Conservation (phyloP, 1,140 invertebrate species). For the Drosophila aff. region DNA sequence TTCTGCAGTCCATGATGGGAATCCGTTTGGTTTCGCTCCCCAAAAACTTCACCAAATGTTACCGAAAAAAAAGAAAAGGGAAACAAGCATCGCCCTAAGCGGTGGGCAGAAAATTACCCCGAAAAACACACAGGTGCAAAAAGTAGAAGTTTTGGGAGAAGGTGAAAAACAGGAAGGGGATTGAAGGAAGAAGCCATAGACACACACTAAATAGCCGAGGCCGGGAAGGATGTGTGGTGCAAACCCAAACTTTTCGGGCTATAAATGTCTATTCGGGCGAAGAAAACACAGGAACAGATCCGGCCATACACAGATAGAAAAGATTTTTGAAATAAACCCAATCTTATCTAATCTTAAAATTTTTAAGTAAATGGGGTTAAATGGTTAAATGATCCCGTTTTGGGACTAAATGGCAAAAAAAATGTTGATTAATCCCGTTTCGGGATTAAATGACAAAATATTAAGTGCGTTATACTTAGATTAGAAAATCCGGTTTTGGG, state of each 20-base stretch:
- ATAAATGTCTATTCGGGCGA: conserved; percentile 74
- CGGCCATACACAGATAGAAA: too few relatives aligned
- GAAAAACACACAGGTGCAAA: conserved; percentile 45
- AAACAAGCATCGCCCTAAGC: conserved; percentile 37
- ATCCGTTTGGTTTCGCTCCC: conserved; percentile 33
- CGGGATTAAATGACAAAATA: too few relatives aligned
- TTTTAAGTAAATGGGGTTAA: too few relatives aligned
- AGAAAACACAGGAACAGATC: conserved; percentile 36
- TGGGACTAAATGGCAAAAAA: too few relatives aligned
- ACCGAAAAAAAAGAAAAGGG: conserved; percentile 10
- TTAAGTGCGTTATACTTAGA: too few relatives aligned
- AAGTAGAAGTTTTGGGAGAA: conserved; percentile 5
- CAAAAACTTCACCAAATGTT: conserved; percentile 27
- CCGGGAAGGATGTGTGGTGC: conserved; percentile 39
- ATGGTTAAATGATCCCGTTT: too few relatives aligned
- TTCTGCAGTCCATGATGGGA: conserved; percentile 51
- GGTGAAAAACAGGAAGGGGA: conserved; percentile 1
- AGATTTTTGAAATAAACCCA: too few relatives aligned
- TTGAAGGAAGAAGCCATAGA: conserved; percentile 34
- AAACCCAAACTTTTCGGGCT: conserved; percentile 72
- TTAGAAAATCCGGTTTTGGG: too few relatives aligned
- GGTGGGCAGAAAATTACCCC: conserved; percentile 46
- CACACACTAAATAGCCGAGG: conserved; percentile 72
- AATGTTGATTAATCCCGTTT: too few relatives aligned
- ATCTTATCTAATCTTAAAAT: too few relatives aligned